phyloP scores from a whole-genome alignment of 1,140 invertebrate genomes.

The Rhizoglyphus robini region DNA sequence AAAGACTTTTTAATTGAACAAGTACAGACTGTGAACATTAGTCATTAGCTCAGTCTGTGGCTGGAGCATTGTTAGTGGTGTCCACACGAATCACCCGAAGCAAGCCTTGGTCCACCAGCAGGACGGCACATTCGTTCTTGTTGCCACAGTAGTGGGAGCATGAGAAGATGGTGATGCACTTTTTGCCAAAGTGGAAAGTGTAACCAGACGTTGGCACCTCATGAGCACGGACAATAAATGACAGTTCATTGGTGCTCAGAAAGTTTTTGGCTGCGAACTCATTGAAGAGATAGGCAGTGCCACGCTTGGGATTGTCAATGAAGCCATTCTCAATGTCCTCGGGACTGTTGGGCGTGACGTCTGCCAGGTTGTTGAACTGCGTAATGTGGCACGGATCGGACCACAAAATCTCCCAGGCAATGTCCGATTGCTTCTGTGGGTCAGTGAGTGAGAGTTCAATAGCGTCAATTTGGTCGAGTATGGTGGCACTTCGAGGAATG shows the following conservation, averaged over 20 bases:
- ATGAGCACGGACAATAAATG: slow-evolving; percentile 54
- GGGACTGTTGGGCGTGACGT: neutral
- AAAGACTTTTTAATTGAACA: no score
- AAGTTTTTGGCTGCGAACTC: slow-evolving; percentile 49
- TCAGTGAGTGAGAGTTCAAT: slow-evolving; percentile 36
- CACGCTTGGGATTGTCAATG: slow-evolving; percentile 47
- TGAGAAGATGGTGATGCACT: no score
- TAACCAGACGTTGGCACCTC: slow-evolving; percentile 43
- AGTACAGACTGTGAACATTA: no score
- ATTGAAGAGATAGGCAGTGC: slow-evolving; percentile 55
- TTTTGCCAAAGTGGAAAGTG: no score
- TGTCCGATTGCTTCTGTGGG: slow-evolving; percentile 41
- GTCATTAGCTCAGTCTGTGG: no score
- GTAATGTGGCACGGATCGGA: slow-evolving; percentile 49
- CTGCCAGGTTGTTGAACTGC: slow-evolving; percentile 19
- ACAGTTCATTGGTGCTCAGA: slow-evolving; percentile 45
- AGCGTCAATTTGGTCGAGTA: slow-evolving; percentile 51
- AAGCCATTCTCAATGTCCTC: slow-evolving; percentile 42
- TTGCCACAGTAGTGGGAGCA: no score
- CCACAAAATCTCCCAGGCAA: slow-evolving; percentile 59
- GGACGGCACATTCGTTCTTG: no score
- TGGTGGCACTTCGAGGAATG: no score
- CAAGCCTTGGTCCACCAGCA: no score
- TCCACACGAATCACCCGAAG: no score
- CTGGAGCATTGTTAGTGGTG: no score